Evolutionary conservation across 2,113 vertebrate species (phyloP).

Genomic region (Clarias gariepinus): DNA sequence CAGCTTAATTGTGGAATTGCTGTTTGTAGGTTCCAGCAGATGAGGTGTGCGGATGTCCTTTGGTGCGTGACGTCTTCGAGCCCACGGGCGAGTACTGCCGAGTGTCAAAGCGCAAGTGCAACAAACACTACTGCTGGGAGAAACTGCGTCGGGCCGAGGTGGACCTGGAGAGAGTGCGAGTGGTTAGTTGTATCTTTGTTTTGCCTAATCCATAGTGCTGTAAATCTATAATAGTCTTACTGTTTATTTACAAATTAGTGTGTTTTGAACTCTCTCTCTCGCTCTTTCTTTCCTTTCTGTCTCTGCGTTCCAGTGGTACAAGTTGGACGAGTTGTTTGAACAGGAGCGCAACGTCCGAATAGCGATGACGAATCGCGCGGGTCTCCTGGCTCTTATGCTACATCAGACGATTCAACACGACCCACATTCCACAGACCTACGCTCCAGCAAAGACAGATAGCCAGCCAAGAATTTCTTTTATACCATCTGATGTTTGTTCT

Average conservation of each 20-base stretch:
- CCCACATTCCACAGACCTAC: constrained; percentile 83
- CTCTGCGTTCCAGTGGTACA: constrained; percentile 81
- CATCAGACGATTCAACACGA: constrained; percentile 93
- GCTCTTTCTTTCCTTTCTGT: background rate
- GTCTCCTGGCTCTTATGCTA: constrained; percentile 86
- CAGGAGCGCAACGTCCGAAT: constrained; percentile 88
- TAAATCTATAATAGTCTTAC: background rate
- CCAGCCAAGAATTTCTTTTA: constrained; percentile 7
- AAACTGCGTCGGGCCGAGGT: constrained; percentile 88
- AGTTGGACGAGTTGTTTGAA: constrained; percentile 89
- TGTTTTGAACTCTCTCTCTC: background rate
- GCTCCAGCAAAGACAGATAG: constrained; percentile 81
- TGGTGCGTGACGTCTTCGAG: constrained; percentile 88
- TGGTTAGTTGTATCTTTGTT: constrained; percentile 69
- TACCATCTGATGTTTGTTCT: background rate
- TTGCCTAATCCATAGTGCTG: background rate
- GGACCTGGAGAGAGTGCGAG: constrained; percentile 87
- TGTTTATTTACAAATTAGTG: background rate
- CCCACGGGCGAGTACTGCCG: constrained; percentile 87
- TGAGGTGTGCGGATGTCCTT: constrained; percentile 88
- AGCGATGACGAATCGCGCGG: constrained; percentile 89
- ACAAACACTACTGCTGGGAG: constrained; percentile 93
- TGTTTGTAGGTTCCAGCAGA: constrained; percentile 79
- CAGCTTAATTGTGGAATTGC: background rate
- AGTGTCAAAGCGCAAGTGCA: constrained; percentile 88